Base-by-base conservation (phyloP, 2,113 vertebrate species). In the Muntiacus reevesi region DNA sequence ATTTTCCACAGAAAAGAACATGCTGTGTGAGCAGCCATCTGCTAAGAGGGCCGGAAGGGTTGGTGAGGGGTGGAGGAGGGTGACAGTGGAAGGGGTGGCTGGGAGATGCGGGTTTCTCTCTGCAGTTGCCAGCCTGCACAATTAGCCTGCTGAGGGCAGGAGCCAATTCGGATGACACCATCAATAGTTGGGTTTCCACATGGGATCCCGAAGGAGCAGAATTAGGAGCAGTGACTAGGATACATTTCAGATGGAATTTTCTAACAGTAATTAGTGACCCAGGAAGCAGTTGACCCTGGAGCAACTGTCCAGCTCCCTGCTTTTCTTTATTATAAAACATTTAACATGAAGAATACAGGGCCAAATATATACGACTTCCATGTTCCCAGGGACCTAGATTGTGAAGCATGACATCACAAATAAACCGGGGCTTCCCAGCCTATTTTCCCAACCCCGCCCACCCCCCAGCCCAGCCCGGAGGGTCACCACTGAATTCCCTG, bases 1-100 rank as follows among this genome's bases (percentile, higher is more conserved):
- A 87, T 45, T 91, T 89, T 92, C 95, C 79, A 21, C 47, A n/a
- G 92, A 92, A 83, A 52, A 60, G 91, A 94, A 87, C 90, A 59
- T 27, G 76, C 40, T 87, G 28, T 71, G 28, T 60, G 59, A 79
- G 64, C 74, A 60, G 59, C 84, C 84, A 43, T 67, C 67, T 87
- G 90, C 59, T 67, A 36, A 62, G 93, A 86, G 89, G 97, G 54
- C 79, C 15, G 6, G 94, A 47, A 89, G 76, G 74, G 62, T 17
- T 59, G 87, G 30, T 8, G 36, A 36, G 17, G 59, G 25, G 27
- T 17, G 47, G 55, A 43, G 43, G 76, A 17, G 17, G 13, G 30
- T n/a, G 85, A 36, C 15, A 30, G 3, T 3, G 28, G 94, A 59
- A 67, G 55, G 11, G 30, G 47, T 10, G 50, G 59, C 33, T 71